phyloP scores from a whole-genome alignment of 2,888 invertebrate species.

The Acrobasis suavella region DNA sequence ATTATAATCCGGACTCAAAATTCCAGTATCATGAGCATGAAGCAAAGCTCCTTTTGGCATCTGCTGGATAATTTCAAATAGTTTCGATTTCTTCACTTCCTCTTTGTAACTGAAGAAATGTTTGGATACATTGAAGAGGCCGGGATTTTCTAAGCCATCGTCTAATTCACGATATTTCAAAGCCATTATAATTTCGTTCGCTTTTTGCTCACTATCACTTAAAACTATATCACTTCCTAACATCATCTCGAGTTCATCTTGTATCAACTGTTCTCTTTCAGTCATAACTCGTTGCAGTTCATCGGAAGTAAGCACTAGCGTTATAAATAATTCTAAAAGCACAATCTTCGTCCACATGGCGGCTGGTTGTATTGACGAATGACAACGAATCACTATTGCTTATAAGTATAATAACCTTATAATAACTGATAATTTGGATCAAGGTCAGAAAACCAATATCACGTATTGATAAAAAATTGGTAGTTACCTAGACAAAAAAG shows the following conservation, averaged over 20 bases:
- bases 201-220: neutral
- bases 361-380: neutral
- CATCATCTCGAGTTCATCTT: no score
- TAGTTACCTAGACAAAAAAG: neutral
- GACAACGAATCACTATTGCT: slow-evolving; percentile 24
- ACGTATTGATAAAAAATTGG: slow-evolving; percentile 13
- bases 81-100: neutral
- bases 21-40: neutral
- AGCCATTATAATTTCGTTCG: neutral
- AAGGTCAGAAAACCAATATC: slow-evolving; percentile 39
- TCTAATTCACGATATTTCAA: neutral
- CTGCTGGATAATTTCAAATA: slow-evolving; percentile 66
- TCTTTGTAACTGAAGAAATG: neutral
- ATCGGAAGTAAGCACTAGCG: no score
- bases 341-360: no score
- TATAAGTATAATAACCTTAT: slow-evolving; percentile 22
- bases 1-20: neutral
- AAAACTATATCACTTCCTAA: neutral
- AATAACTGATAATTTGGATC: slow-evolving; percentile 32
- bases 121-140: neutral
- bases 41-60: slow-evolving; percentile 85
- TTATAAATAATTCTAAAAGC: no score
- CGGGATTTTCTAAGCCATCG: neutral
- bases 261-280: no score
- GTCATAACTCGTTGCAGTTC: no score